phyloP scores from a whole-genome alignment of 2,888 invertebrate genomes.

The Galeopsomyia nigrocyanea region DNA sequence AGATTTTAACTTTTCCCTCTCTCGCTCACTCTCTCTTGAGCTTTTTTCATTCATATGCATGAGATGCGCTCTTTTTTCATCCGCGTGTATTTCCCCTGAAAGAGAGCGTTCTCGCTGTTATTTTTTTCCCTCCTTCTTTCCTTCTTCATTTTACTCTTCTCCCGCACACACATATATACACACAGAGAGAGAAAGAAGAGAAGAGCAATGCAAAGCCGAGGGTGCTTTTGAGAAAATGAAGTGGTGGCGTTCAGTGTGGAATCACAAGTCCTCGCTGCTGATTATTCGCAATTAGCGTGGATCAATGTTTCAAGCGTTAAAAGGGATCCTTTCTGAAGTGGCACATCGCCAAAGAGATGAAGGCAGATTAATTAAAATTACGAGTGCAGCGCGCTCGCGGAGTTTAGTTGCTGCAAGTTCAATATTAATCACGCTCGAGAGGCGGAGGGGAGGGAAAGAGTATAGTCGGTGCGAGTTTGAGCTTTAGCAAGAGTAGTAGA shows the following conservation, averaged over 20 bases:
- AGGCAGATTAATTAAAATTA: too few species aligned
- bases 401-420: neutral
- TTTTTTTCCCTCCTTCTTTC: neutral
- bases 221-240: too few species aligned
- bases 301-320: slow-evolving; percentile 22
- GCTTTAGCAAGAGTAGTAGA: slow-evolving; percentile 6
- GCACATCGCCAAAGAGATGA: too few species aligned
- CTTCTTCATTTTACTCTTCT: neutral
- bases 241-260: too few species aligned
- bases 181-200: neutral
- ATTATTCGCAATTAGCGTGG: slow-evolving; percentile 8
- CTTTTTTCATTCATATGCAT: slow-evolving; percentile 15
- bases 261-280: too few species aligned
- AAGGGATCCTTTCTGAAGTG: slow-evolving; percentile 23
- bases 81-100: too few species aligned
- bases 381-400: too few species aligned
- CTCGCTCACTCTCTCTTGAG: neutral
- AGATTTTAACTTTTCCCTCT: slow-evolving; percentile 13
- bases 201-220: too few species aligned
- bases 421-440: slow-evolving; percentile 1
- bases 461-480: neutral
- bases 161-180: neutral
- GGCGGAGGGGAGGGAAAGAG: neutral
- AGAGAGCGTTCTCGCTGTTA: neutral
- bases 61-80: slow-evolving; percentile 5